A percentile compares a stretch with the other conserved stretches of the same genome.
Conservation (phyloP, 2,113 vertebrate species). For the Entelurus aequoreus region DNA sequence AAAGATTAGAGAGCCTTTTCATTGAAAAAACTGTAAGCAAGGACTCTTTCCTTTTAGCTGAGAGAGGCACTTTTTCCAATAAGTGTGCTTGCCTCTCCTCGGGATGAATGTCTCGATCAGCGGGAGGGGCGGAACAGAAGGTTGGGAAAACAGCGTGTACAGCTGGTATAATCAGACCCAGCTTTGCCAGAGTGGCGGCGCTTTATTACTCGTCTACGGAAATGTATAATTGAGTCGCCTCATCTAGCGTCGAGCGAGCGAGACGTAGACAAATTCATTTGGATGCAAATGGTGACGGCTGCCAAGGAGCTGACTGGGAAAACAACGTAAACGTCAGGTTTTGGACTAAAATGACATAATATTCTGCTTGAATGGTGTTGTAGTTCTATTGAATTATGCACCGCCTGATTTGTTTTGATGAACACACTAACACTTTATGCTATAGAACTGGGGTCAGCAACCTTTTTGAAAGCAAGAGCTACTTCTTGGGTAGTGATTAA, state of each 20-base stretch:
- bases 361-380: constrained; percentile 7
- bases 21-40: constrained; percentile 4
- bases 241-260: constrained; percentile 26
- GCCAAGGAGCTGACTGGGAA: constrained; percentile 17
- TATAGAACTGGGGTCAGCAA: too few species aligned
- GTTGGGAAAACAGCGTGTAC: constrained; percentile 59
- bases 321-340: not conserved
- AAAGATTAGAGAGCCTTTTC: constrained; percentile 12
- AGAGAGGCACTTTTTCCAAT: constrained; percentile 25
- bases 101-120: constrained; percentile 56
- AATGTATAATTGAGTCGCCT: constrained; percentile 59
- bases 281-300: constrained; percentile 9
- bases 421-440: too few species aligned
- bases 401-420: too few species aligned
- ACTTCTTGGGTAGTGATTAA: too few species aligned
- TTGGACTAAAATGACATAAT: not conserved
- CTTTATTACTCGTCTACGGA: constrained; percentile 60
- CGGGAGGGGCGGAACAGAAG: constrained; percentile 48
- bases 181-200: constrained; percentile 51
- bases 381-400: too few species aligned
- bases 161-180: constrained; percentile 45
- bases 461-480: too few species aligned
- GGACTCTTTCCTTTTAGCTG: not conserved
- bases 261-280: constrained; percentile 19
- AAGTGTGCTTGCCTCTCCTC: constrained; percentile 22